Conservation (phyloP, 2,113 vertebrate species). For the Sclerurus mexicanus region DNA sequence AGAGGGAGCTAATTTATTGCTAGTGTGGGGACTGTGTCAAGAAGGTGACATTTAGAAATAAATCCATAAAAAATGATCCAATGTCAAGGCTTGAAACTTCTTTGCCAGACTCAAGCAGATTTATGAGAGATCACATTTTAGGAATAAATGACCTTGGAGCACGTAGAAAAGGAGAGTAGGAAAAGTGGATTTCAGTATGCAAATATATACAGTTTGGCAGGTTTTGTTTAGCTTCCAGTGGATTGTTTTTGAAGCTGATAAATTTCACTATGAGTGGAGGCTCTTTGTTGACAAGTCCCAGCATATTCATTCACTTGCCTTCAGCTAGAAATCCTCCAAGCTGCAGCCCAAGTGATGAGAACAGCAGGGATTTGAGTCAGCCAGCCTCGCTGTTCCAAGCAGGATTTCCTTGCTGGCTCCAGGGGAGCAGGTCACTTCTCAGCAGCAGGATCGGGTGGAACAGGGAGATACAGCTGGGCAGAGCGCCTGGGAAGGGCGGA, state of each 20-base stretch:
- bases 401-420: background rate
- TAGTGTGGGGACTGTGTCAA: background rate
- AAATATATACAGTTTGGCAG: background rate
- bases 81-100: background rate
- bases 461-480: background rate
- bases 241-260: background rate
- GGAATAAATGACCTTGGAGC: background rate
- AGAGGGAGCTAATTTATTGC: conserved; percentile 52
- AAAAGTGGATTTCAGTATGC: background rate
- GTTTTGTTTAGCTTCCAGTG: background rate
- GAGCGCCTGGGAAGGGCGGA: background rate
- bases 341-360: background rate
- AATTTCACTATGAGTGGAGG: background rate
- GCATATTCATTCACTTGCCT: background rate
- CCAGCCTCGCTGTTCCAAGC: background rate
- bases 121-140: background rate
- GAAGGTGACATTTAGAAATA: background rate
- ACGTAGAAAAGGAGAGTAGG: background rate
- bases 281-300: conserved; percentile 27
- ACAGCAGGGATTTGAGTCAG: background rate
- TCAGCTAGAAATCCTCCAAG: conserved; percentile 9
- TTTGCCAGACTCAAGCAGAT: background rate
- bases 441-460: background rate
- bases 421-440: background rate
- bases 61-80: background rate